phyloP scores from a whole-genome alignment of 1,140 invertebrate species.

The Drosophila melanogaster region DNA sequence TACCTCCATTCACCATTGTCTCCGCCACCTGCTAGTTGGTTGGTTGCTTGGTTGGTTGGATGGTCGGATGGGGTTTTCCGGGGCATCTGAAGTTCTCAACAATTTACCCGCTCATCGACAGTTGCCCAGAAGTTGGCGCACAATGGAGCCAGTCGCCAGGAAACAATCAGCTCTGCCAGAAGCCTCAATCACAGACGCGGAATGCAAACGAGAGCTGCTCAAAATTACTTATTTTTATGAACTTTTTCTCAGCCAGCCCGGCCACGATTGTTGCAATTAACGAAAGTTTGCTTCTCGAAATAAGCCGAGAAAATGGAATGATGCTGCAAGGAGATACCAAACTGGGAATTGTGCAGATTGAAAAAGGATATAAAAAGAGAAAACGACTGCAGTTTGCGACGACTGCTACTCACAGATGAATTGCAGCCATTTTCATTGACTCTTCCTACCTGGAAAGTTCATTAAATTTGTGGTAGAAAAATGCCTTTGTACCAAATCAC shows the following conservation, averaged over 20 bases:
- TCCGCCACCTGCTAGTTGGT: constrained; percentile 26
- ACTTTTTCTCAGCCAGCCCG: constrained; percentile 38
- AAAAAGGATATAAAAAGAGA: not conserved
- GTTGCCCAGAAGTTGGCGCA: constrained; percentile 49
- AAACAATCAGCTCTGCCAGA: constrained; percentile 67
- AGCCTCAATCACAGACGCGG: constrained; percentile 63
- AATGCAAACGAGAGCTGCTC: constrained; percentile 30
- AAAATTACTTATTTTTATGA: constrained; percentile 49
- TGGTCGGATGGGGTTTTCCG: not conserved
- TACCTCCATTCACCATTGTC: constrained; percentile 79
- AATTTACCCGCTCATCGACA: constrained; percentile 61
- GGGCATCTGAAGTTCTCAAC: constrained; percentile 48
- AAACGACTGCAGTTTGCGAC: not conserved
- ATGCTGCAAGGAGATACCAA: constrained; percentile 5
- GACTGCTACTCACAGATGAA: not conserved
- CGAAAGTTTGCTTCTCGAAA: constrained; percentile 44
- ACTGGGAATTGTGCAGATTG: not conserved
- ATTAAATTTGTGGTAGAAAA: not conserved
- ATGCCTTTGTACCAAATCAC: too few species aligned
- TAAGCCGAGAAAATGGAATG: constrained; percentile 1
- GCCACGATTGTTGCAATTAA: constrained; percentile 65
- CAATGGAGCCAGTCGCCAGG: constrained; percentile 64
- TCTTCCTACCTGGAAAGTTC: not conserved
- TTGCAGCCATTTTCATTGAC: not conserved
- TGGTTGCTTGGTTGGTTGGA: not conserved